Evolutionary conservation across 2,888 invertebrate genomes (phyloP).

Genomic region (Nomada fabriciana): DNA sequence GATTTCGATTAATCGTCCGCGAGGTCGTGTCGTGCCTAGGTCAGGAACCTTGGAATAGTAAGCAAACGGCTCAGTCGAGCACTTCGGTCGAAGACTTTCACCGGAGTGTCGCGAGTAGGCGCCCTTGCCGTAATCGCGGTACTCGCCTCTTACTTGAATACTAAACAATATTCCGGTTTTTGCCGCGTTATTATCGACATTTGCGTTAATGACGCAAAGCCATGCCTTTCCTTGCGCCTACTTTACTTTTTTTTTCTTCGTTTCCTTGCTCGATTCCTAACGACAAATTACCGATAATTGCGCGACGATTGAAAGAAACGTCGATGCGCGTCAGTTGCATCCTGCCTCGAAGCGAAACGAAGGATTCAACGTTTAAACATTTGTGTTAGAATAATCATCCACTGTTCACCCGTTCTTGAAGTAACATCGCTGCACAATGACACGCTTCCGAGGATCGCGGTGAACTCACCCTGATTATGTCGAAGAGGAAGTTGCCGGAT

Average conservation of each 20-base stretch:
- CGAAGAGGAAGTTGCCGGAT: slow-evolving; percentile 95
- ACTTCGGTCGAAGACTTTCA: slow-evolving; percentile 67
- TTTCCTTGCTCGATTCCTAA: background rate
- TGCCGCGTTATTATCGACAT: slow-evolving; percentile 16
- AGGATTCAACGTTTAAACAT: no score
- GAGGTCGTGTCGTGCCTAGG: slow-evolving; percentile 60
- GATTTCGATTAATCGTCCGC: slow-evolving; percentile 29
- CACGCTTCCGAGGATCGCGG: background rate
- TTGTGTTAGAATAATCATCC: background rate
- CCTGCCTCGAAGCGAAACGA: background rate
- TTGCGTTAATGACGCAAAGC: slow-evolving; percentile 29
- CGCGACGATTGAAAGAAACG: background rate
- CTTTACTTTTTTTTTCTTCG: background rate
- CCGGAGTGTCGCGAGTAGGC: slow-evolving; percentile 52
- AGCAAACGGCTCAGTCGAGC: slow-evolving; percentile 36
- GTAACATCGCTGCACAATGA: no score
- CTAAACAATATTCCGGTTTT: slow-evolving; percentile 34
- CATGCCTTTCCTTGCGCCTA: background rate
- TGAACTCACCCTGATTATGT: slow-evolving; percentile 92
- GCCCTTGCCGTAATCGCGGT: slow-evolving; percentile 66
- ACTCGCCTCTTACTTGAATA: slow-evolving; percentile 60
- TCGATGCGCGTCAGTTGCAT: background rate
- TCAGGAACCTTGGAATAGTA: slow-evolving; percentile 69
- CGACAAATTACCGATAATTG: background rate
- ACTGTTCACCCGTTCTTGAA: slow-evolving; percentile 41